A percentile compares a stretch with the other conserved stretches of the same genome.
Evolutionary conservation across 2,797 vertebrate species (phyloP).

Genomic region (Novumbra hubbsi): DNA sequence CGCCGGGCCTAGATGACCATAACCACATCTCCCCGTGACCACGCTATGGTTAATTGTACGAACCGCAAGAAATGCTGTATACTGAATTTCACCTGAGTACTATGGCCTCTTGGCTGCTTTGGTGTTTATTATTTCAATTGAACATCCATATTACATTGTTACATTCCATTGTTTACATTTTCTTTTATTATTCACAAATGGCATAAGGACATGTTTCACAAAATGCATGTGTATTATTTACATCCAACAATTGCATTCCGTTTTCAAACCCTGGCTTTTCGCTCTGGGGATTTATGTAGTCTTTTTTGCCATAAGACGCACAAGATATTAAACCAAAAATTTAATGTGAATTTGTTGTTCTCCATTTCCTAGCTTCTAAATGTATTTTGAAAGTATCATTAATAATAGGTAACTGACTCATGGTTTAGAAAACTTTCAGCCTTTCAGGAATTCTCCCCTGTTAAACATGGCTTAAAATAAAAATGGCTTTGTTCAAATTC

Average conservation of each 20-base stretch:
- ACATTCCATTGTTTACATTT: neutral
- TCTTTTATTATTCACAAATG: no score
- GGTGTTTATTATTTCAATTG: no score
- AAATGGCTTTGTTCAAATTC: no score
- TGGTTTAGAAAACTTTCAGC: no score
- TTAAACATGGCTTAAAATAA: no score
- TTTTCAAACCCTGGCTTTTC: neutral
- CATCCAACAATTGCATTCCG: neutral
- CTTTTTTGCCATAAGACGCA: neutral
- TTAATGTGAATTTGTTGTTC: neutral
- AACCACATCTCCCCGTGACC: neutral
- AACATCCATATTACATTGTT: neutral
- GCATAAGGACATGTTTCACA: no score
- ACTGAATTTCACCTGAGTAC: neutral
- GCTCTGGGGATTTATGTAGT: neutral
- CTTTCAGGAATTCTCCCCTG: no score
- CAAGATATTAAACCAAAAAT: neutral
- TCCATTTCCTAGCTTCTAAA: neutral
- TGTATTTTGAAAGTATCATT: no score
- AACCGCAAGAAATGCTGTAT: no score
- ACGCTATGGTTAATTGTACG: neutral
- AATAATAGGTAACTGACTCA: no score
- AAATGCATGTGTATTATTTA: no score
- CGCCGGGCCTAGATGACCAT: neutral
- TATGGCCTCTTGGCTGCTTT: neutral